These are phyloP conservation scores for Apomyelois bistriatella DNA, from an alignment of 2,888 invertebrate species.

Conservation along the genomic window DNA sequence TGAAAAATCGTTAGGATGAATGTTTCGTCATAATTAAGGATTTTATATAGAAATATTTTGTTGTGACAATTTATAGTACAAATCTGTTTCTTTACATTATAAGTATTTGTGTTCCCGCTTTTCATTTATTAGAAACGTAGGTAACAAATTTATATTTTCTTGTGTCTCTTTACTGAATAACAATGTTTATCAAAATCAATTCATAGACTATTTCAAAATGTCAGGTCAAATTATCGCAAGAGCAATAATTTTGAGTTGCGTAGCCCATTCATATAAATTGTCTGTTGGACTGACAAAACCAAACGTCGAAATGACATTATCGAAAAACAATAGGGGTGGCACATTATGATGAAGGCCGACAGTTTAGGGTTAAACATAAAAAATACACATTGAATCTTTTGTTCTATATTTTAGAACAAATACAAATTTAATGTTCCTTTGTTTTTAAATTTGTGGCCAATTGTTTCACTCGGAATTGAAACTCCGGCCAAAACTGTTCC, in stretches of 20 bases:
- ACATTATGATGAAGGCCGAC: constrained; percentile 10
- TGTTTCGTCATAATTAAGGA: no score
- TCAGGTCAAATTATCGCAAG: background rate
- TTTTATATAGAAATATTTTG: no score
- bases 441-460: background rate
- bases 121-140: no score
- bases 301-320: constrained; percentile 19
- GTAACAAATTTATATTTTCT: no score
- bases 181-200: no score
- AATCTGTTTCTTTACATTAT: no score
- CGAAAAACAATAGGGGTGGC: constrained; percentile 15
- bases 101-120: no score
- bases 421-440: no score
- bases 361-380: constrained; percentile 18
- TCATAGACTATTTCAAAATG: no score
- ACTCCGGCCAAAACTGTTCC: background rate
- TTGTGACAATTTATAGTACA: no score
- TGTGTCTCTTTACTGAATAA: no score
- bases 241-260: background rate
- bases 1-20: no score
- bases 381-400: constrained; percentile 13
- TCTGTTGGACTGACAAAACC: constrained; percentile 27
- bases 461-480: background rate
- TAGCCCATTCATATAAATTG: background rate
- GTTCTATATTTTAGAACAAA: background rate